phyloP scores from a whole-genome alignment of 2,113 vertebrate species.

The Albula goreensis region DNA sequence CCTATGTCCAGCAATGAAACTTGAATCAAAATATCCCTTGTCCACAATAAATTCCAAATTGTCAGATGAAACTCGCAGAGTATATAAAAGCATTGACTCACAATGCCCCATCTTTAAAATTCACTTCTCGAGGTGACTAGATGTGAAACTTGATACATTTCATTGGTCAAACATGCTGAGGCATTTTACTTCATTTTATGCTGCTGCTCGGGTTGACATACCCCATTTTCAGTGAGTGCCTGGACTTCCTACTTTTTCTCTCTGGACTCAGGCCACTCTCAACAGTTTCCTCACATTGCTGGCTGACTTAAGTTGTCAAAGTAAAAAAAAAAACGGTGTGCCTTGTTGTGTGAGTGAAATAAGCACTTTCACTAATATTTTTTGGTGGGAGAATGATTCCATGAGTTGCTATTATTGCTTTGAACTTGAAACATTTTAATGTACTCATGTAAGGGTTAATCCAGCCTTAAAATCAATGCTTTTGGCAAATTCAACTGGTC shows the following conservation, averaged over 20 bases:
- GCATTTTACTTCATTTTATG: too few relatives aligned
- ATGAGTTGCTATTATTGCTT: not conserved
- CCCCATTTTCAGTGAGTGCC: too few relatives aligned
- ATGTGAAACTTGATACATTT: not conserved
- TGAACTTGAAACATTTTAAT: too few relatives aligned
- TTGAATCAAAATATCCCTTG: not conserved
- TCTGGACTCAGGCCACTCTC: too few relatives aligned
- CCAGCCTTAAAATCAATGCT: too few relatives aligned
- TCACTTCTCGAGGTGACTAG: not conserved
- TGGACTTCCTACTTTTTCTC: too few relatives aligned
- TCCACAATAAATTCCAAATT: not conserved
- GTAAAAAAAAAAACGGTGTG: not conserved
- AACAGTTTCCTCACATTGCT: too few relatives aligned
- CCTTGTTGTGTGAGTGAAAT: not conserved
- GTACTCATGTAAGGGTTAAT: too few relatives aligned
- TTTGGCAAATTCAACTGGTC: too few relatives aligned
- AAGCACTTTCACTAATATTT: not conserved
- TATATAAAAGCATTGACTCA: not conserved
- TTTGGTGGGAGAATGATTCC: not conserved
- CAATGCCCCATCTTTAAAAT: not conserved
- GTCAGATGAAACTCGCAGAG: not conserved
- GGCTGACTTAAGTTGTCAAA: not conserved
- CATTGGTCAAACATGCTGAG: not conserved
- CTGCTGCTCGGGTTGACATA: too few relatives aligned
- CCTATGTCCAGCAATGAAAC: not conserved